Evolutionary conservation across 2,113 vertebrate genomes (phyloP).

Genomic region (Embiotoca jacksoni): DNA sequence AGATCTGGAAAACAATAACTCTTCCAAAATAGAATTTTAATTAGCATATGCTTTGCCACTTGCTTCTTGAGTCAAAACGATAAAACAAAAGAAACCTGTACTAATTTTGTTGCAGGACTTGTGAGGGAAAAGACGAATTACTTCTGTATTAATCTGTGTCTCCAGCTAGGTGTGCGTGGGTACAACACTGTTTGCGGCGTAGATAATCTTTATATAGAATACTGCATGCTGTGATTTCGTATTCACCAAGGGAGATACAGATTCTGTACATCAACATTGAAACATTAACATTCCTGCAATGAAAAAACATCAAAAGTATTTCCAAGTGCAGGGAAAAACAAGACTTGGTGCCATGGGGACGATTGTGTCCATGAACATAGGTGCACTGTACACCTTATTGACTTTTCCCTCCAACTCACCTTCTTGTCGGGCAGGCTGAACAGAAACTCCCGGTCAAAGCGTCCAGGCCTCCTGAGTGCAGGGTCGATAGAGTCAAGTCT

Average conservation of each 20-base stretch:
- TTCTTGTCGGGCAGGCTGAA: constrained; percentile 98
- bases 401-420: constrained; percentile 76
- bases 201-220: not conserved
- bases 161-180: constrained; percentile 18
- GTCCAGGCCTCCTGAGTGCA: constrained; percentile 99
- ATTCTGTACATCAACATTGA: not conserved
- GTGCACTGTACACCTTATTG: not conserved
- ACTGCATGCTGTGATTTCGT: not conserved
- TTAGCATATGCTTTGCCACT: constrained; percentile 40
- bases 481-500: constrained; percentile 99
- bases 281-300: no score
- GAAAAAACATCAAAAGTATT: not conserved
- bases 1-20: no score
- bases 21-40: constrained; percentile 11
- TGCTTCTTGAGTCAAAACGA: constrained; percentile 29
- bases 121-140: constrained; percentile 32
- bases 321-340: not conserved
- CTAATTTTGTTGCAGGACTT: constrained; percentile 15
- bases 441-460: constrained; percentile 99
- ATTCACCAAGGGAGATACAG: not conserved
- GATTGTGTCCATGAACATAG: not conserved
- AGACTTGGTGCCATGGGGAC: not conserved
- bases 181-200: not conserved
- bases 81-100: not conserved
- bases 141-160: constrained; percentile 8